phyloP scores from a whole-genome alignment of 1,140 invertebrate genomes.

The Pogonognathellus flavescens region DNA sequence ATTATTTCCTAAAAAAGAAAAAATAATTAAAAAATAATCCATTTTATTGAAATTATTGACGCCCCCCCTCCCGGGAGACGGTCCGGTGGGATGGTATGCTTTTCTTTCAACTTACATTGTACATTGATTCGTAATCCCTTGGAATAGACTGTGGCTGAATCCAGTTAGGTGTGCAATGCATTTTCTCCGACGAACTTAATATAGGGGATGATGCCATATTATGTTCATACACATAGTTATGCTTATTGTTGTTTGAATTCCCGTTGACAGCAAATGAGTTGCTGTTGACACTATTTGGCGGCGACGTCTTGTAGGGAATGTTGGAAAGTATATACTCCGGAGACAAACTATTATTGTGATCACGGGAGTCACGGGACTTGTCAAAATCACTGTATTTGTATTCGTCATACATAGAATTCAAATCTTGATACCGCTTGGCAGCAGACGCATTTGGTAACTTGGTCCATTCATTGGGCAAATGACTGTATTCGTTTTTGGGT shows the following conservation, averaged over 20 bases:
- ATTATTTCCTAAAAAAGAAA: not conserved
- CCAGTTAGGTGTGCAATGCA: not conserved
- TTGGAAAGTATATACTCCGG: no score
- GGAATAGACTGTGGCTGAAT: not conserved
- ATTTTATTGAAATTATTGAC: no score
- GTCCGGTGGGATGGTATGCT: no score
- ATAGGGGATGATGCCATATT: no score
- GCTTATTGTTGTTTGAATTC: no score
- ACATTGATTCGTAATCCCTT: conserved; percentile 5
- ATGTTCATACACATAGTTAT: no score
- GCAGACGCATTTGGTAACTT: not conserved
- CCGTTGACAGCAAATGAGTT: no score
- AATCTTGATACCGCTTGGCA: not conserved
- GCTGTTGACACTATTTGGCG: no score
- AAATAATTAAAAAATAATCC: not conserved
- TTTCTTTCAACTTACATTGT: not conserved
- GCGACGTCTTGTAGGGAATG: no score
- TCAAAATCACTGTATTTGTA: not conserved
- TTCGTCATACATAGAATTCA: not conserved
- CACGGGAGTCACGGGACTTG: not conserved
- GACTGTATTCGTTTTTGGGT: not conserved
- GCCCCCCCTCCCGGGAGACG: no score
- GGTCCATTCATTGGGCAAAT: conserved; percentile 1
- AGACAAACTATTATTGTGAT: not conserved
- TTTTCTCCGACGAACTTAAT: not conserved